Evolutionary conservation across 2,888 invertebrate genomes (phyloP).

Genomic region (Netelia melanura): DNA sequence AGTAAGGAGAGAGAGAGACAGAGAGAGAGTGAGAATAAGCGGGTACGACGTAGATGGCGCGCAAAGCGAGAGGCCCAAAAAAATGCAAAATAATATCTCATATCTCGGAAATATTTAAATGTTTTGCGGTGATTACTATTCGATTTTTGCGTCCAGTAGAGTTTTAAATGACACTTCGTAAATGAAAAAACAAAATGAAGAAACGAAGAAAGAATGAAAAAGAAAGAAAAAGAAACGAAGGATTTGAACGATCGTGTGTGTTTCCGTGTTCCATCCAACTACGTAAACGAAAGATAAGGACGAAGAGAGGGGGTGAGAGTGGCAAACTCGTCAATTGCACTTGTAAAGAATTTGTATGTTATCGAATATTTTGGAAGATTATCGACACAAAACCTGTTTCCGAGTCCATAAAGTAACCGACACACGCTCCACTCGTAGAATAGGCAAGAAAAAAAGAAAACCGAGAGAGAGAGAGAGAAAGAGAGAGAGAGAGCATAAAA

Average conservation of each 20-base stretch:
- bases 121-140: slow-evolving; percentile 58
- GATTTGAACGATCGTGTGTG: slow-evolving; percentile 65
- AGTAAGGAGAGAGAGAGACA: slow-evolving; percentile 8
- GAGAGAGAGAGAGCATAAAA: background rate
- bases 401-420: slow-evolving; percentile 48
- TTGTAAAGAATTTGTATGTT: slow-evolving; percentile 69
- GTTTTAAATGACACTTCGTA: slow-evolving; percentile 54
- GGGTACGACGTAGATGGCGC: slow-evolving; percentile 40
- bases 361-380: slow-evolving; percentile 59
- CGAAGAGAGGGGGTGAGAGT: slow-evolving; percentile 19
- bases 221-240: slow-evolving; percentile 52
- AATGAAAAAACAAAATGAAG: background rate
- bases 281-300: slow-evolving; percentile 62
- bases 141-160: slow-evolving; percentile 69
- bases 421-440: slow-evolving; percentile 44
- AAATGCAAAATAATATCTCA: slow-evolving; percentile 42
- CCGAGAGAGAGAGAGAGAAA: background rate
- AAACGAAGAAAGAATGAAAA: slow-evolving; percentile 2
- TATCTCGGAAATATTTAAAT: slow-evolving; percentile 46
- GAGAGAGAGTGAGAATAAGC: slow-evolving; percentile 17
- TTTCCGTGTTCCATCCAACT: slow-evolving; percentile 69
- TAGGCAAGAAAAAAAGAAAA: slow-evolving; percentile 25
- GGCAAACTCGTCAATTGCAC: slow-evolving; percentile 68
- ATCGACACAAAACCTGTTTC: slow-evolving; percentile 28
- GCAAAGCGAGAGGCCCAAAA: slow-evolving; percentile 24